A percentile compares a stretch with the other conserved stretches of the same genome.
Conservation (phyloP, 2,888 invertebrate genomes). For the Metacarcinus magister region DNA sequence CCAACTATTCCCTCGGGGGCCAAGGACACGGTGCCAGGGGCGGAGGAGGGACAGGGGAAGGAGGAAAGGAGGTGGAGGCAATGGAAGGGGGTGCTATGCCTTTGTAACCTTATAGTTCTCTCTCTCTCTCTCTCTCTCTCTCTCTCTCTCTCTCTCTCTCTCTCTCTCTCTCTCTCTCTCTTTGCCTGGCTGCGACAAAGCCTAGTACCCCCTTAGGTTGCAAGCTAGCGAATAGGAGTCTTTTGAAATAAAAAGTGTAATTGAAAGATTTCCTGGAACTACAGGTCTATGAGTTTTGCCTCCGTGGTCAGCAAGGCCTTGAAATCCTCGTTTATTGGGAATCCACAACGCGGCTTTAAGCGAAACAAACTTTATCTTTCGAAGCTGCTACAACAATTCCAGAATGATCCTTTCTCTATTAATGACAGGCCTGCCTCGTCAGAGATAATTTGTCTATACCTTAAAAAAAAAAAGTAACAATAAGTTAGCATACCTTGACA, state of each 20-base stretch:
- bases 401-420: background rate
- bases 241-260: background rate
- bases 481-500: too few relatives aligned
- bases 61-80: background rate
- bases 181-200: background rate
- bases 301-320: conserved; percentile 10
- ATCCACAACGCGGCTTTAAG: conserved; percentile 26
- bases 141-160: conserved; percentile 28
- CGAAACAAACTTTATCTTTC: background rate
- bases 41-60: background rate
- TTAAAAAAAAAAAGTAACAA: too few relatives aligned
- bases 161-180: conserved; percentile 48
- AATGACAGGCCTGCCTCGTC: background rate
- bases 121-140: conserved; percentile 26
- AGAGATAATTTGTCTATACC: too few relatives aligned
- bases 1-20: background rate
- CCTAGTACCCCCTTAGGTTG: background rate
- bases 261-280: conserved; percentile 12
- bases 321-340: background rate
- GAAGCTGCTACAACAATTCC: conserved; percentile 3
- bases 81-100: background rate
- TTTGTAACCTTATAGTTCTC: background rate
- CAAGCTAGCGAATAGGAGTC: background rate
- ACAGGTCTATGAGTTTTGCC: conserved; percentile 1
- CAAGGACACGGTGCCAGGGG: background rate